phyloP scores from a whole-genome alignment of 2,888 invertebrate genomes.

The Agrochola litura region DNA sequence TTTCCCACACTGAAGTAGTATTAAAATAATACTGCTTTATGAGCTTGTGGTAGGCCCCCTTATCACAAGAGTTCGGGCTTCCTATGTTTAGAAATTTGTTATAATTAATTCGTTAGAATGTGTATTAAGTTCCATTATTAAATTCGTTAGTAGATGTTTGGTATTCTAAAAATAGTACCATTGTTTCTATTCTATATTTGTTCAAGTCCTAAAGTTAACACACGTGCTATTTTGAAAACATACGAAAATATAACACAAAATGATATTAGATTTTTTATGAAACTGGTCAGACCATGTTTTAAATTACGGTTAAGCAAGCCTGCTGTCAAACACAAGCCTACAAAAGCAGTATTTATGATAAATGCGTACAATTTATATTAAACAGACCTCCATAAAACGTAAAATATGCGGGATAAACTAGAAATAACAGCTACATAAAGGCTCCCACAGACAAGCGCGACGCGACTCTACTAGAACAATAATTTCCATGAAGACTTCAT shows the following conservation, averaged over 20 bases:
- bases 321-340: slow-evolving; percentile 24
- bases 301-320: slow-evolving; percentile 10
- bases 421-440: slow-evolving; percentile 32
- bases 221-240: background rate
- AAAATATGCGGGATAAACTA: slow-evolving; percentile 44
- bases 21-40: too few species aligned
- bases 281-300: background rate
- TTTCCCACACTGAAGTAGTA: too few species aligned
- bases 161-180: background rate
- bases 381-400: slow-evolving; percentile 34
- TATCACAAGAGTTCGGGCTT: slow-evolving; percentile 26
- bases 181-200: background rate
- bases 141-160: slow-evolving; percentile 9
- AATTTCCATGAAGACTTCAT: background rate
- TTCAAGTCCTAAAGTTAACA: background rate
- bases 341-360: slow-evolving; percentile 38
- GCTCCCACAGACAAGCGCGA: too few species aligned
- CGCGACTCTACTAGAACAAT: background rate
- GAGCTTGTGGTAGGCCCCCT: too few species aligned
- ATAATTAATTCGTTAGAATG: slow-evolving; percentile 1
- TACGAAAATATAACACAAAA: background rate
- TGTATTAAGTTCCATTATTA: background rate
- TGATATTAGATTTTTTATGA: background rate
- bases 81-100: slow-evolving; percentile 16
- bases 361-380: slow-evolving; percentile 39